phyloP scores from a whole-genome alignment of 1,140 invertebrate genomes.

The Bicyclus anynana region DNA sequence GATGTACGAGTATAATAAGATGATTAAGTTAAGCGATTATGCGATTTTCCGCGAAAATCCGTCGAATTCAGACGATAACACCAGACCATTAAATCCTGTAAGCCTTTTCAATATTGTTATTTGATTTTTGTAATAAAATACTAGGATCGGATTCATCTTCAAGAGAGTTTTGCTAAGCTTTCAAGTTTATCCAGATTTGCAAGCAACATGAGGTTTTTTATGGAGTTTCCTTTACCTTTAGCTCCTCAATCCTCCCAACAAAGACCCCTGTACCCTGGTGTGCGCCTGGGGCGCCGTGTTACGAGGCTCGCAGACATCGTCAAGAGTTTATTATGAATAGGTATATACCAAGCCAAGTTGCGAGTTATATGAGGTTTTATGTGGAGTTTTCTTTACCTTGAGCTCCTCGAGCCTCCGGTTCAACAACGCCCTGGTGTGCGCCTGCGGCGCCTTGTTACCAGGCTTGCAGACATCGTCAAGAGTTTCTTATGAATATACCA shows the following conservation, averaged over 20 bases:
- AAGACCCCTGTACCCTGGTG: slow-evolving; percentile 64
- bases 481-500: too few species aligned
- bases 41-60: too few species aligned
- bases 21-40: too few species aligned
- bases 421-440: slow-evolving; percentile 64
- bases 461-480: neutral
- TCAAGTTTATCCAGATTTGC: too few species aligned
- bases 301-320: neutral
- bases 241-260: slow-evolving; percentile 67
- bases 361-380: neutral
- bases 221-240: slow-evolving; percentile 58
- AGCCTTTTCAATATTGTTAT: too few species aligned
- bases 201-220: too few species aligned
- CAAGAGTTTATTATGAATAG: neutral
- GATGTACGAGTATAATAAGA: too few species aligned
- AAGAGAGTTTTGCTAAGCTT: neutral
- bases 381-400: slow-evolving; percentile 53
- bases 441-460: slow-evolving; percentile 44
- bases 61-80: too few species aligned
- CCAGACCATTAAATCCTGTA: too few species aligned
- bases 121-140: too few species aligned
- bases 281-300: slow-evolving; percentile 56
- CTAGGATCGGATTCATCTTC: neutral
- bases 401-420: slow-evolving; percentile 70
- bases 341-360: too few species aligned